phyloP scores from a whole-genome alignment of 2,888 invertebrate species.

The Drosophila infuscata region DNA sequence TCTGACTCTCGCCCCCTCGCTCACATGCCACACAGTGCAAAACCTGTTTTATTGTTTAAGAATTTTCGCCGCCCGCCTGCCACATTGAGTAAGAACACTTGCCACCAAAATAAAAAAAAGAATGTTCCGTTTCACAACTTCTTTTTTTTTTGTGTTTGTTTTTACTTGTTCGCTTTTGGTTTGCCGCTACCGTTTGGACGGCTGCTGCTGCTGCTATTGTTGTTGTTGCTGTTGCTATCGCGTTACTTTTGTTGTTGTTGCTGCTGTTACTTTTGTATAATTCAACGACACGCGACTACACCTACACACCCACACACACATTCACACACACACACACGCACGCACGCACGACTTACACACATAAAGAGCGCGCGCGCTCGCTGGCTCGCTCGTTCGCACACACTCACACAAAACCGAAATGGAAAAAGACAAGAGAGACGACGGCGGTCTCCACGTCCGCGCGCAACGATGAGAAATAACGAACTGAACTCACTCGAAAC shows the following conservation, averaged over 20 bases:
- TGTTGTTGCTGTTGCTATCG: constrained; percentile 43
- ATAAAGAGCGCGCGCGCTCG: constrained; percentile 35
- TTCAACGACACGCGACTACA: constrained; percentile 61
- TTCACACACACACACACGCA: constrained; percentile 12
- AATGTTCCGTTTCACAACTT: constrained; percentile 57
- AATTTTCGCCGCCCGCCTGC: constrained; percentile 64
- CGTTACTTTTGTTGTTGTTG: constrained; percentile 34
- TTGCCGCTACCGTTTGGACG: constrained; percentile 64
- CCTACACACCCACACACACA: constrained; percentile 43
- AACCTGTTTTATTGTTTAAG: constrained; percentile 72
- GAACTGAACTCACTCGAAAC: constrained; percentile 49
- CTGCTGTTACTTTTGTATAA: constrained; percentile 43
- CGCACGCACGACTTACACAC: constrained; percentile 10
- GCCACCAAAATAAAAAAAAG: constrained; percentile 43
- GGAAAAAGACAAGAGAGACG: constrained; percentile 42
- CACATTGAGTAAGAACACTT: constrained; percentile 59
- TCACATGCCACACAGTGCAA: constrained; percentile 51
- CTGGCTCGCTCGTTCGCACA: constrained; percentile 18
- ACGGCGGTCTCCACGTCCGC: constrained; percentile 50
- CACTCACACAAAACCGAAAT: constrained; percentile 38
- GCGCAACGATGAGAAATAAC: constrained; percentile 55
- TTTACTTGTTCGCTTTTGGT: constrained; percentile 46
- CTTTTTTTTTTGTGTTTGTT: constrained; percentile 28
- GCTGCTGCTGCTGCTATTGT: constrained; percentile 41
- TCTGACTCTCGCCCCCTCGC: constrained; percentile 17